phyloP scores from a whole-genome alignment of 2,797 vertebrate genomes.

The Alca torda region DNA sequence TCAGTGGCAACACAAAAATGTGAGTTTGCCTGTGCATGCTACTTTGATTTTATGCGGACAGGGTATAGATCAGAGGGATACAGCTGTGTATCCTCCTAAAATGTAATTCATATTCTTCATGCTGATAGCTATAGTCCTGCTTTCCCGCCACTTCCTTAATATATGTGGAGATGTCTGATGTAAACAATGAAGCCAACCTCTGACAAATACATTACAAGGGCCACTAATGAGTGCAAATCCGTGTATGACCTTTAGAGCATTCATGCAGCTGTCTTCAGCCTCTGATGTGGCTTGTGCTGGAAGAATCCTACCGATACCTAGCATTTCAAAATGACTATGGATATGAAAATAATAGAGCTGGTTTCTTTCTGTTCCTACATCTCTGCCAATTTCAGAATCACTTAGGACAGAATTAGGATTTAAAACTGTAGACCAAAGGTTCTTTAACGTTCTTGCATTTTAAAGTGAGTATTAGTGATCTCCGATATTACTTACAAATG shows the following conservation, averaged over 20 bases:
- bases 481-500: neutral
- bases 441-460: neutral
- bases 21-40: neutral
- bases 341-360: neutral
- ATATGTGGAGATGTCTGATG: neutral
- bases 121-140: neutral
- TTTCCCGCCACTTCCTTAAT: neutral
- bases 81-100: neutral
- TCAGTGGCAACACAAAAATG: neutral
- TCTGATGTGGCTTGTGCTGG: slow-evolving; percentile 11
- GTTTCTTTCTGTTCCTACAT: neutral
- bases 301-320: neutral
- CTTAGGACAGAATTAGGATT: neutral
- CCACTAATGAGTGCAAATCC: slow-evolving; percentile 43
- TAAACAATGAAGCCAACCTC: slow-evolving; percentile 12
- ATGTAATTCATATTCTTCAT: neutral
- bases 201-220: slow-evolving; percentile 39
- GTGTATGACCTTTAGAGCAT: slow-evolving; percentile 12
- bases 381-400: neutral
- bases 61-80: neutral
- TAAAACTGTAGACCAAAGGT: neutral
- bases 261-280: neutral
- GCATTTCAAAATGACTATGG: neutral
- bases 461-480: neutral
- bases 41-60: neutral